These are phyloP conservation scores for Drosophila nr. perissopoda DNA, from an alignment of 2,888 invertebrate species.

Conservation along the genomic window DNA sequence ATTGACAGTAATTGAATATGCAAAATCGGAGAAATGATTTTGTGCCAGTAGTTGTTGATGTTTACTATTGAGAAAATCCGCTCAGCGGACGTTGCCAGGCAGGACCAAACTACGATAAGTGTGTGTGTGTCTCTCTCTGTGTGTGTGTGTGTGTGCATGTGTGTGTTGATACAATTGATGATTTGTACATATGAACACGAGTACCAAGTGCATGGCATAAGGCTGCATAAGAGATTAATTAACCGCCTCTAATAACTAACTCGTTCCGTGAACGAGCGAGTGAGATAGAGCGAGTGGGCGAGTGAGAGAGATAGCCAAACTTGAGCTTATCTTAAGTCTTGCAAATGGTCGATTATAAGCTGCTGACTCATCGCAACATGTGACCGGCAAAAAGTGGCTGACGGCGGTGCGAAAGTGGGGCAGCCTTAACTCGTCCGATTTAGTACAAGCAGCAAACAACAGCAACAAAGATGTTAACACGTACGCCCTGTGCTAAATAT, in stretches of 20 bases:
- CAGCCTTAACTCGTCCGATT: constrained; percentile 43
- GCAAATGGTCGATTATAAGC: constrained; percentile 50
- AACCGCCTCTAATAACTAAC: constrained; percentile 11
- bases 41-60: constrained; percentile 7
- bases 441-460: constrained; percentile 35
- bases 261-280: not conserved
- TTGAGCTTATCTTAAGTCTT: constrained; percentile 47
- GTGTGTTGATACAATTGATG: constrained; percentile 51
- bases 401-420: constrained; percentile 17
- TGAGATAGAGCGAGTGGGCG: not conserved
- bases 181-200: constrained; percentile 13
- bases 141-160: constrained; percentile 17
- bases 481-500: constrained; percentile 69
- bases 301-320: constrained; percentile 1
- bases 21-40: constrained; percentile 21
- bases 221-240: constrained; percentile 38
- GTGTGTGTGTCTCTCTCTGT: constrained; percentile 14
- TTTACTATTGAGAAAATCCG: constrained; percentile 23
- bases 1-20: constrained; percentile 35
- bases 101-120: constrained; percentile 27
- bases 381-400: constrained; percentile 9
- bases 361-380: constrained; percentile 59
- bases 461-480: constrained; percentile 60
- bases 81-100: constrained; percentile 41
- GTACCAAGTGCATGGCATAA: constrained; percentile 13